Evolutionary conservation across 1,140 invertebrate genomes (phyloP).

Genomic region (Drosophila sulfurigaster): DNA sequence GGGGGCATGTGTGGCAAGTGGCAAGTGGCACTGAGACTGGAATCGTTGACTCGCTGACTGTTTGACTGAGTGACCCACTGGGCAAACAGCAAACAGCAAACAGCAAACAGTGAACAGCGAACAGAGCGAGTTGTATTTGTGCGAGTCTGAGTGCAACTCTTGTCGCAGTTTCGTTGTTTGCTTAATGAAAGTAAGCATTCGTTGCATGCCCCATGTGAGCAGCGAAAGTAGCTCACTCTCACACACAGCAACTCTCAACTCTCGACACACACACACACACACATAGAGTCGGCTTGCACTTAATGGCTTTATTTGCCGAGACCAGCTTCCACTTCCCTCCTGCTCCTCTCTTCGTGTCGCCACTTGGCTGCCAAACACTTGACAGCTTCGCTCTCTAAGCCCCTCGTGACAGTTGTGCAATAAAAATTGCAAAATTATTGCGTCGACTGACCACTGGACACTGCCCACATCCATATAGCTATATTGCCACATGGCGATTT

Average conservation of each 20-base stretch:
- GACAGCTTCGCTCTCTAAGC: conserved; percentile 30
- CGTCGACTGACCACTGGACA: conserved; percentile 28
- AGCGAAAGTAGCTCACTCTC: conserved; percentile 76
- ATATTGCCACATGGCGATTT: conserved; percentile 65
- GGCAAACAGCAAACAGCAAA: conserved; percentile 19
- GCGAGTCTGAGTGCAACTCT: conserved; percentile 58
- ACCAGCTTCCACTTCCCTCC: not conserved
- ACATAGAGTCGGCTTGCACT: conserved; percentile 35
- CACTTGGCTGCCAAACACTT: conserved; percentile 46
- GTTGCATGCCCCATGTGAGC: conserved; percentile 57
- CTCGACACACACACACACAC: not conserved
- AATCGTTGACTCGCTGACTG: conserved; percentile 24
- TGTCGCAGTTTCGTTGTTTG: conserved; percentile 50
- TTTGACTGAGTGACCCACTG: conserved; percentile 73
- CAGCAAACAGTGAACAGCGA: not conserved
- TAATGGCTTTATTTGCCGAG: conserved; percentile 73
- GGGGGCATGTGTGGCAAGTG: not conserved
- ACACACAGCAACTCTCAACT: conserved; percentile 31
- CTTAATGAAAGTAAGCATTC: conserved; percentile 72
- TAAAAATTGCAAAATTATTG: conserved; percentile 68
- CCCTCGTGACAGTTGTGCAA: conserved; percentile 64
- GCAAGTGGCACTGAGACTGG: not conserved
- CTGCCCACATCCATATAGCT: conserved; percentile 39
- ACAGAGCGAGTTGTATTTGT: conserved; percentile 45
- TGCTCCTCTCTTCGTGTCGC: too few species aligned